Evolutionary conservation across 1,140 invertebrate genomes (phyloP).

Genomic region (Zaprionus davidi): DNA sequence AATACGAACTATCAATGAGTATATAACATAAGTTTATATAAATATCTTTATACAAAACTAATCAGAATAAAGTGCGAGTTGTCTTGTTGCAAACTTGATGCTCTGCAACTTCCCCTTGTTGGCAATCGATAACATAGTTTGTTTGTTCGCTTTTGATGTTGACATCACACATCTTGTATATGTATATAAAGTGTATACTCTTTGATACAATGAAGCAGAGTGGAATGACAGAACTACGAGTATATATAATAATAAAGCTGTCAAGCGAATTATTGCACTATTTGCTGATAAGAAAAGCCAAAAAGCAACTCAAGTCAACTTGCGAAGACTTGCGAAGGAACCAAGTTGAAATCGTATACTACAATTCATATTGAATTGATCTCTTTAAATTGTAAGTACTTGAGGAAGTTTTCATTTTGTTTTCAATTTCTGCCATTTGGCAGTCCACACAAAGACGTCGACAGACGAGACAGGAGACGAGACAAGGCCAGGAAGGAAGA

Average conservation of each 20-base stretch:
- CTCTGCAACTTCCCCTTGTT: too few species aligned
- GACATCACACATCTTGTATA: too few species aligned
- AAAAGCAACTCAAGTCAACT: too few species aligned
- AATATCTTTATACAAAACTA: too few species aligned
- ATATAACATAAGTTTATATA: too few species aligned
- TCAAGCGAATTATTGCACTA: not conserved
- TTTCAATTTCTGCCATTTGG: slow-evolving; percentile 2
- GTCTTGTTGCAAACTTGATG: too few species aligned
- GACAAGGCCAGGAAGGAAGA: slow-evolving; percentile 1
- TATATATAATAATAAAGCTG: not conserved
- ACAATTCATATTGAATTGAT: not conserved
- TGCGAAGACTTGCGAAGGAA: not conserved
- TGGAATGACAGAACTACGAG: not conserved
- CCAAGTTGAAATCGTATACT: not conserved
- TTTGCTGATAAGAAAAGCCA: too few species aligned
- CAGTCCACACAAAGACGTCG: not conserved
- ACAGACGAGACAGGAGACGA: not conserved
- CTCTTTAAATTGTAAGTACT: not conserved
- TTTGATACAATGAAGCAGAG: not conserved
- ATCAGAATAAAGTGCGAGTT: too few species aligned
- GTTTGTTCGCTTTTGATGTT: too few species aligned
- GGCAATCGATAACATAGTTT: too few species aligned
- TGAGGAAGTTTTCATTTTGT: slow-evolving; percentile 1
- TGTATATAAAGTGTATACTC: not conserved
- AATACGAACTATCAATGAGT: too few species aligned